Evolutionary conservation across 2,113 vertebrate genomes (phyloP).

Genomic region (Labeo catla): DNA sequence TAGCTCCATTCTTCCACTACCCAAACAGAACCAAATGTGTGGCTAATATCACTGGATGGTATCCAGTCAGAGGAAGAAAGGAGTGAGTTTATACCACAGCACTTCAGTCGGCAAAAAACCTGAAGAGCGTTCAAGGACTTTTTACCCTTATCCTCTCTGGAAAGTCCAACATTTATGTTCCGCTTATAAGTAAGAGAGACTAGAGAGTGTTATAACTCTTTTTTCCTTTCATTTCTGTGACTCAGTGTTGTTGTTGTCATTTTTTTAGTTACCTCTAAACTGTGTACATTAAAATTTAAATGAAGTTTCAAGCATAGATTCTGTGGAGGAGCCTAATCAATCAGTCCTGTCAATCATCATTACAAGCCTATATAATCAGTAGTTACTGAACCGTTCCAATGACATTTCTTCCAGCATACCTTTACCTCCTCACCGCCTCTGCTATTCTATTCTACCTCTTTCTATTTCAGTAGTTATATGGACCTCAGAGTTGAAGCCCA

Average conservation of each 20-base stretch:
- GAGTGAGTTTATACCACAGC: background rate
- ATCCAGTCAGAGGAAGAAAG: background rate
- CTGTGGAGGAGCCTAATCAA: background rate
- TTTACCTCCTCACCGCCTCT: background rate
- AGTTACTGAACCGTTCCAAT: background rate
- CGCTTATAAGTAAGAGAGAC: background rate
- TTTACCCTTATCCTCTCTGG: background rate
- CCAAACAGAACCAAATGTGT: background rate
- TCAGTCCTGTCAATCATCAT: background rate
- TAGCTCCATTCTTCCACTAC: background rate
- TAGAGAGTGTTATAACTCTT: background rate
- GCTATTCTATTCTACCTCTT: background rate
- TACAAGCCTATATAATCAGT: background rate
- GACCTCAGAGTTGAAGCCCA: background rate
- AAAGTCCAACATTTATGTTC: background rate
- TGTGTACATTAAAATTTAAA: background rate
- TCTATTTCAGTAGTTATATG: background rate
- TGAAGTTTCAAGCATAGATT: background rate
- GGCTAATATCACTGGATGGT: background rate
- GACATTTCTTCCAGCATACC: background rate
- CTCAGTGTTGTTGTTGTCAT: background rate
- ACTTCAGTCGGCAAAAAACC: background rate
- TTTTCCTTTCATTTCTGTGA: background rate
- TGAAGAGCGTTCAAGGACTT: background rate
- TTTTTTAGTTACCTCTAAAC: background rate